Percentiles rank a stretch among this genome's conserved stretches.
Evolutionary conservation across 2,113 vertebrate species (phyloP).

Genomic region (Poeciliopsis retropinna): DNA sequence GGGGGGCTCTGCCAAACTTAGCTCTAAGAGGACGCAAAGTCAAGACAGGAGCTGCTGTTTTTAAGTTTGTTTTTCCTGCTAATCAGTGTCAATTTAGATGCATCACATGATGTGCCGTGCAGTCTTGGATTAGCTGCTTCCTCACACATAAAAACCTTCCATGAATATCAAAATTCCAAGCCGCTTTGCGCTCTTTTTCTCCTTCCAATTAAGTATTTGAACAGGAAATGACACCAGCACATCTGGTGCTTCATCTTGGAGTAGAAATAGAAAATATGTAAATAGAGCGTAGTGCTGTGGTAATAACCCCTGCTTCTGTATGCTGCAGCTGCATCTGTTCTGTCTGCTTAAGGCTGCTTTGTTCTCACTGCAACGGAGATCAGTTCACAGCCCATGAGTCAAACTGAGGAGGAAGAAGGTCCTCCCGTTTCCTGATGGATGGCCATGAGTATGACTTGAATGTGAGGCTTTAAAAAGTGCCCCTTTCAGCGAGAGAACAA

Average conservation of each 20-base stretch:
- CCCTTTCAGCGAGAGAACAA: constrained; percentile 49
- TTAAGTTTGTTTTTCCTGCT: constrained; percentile 26
- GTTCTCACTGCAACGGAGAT: constrained; percentile 52
- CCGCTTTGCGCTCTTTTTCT: constrained; percentile 2
- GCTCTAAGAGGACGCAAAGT: constrained; percentile 10
- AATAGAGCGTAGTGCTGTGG: constrained; percentile 38
- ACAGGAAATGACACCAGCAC: constrained; percentile 39
- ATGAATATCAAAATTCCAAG: constrained; percentile 5
- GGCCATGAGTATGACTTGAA: constrained; percentile 58
- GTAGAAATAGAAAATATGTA: constrained; percentile 26
- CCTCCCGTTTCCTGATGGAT: constrained; percentile 63
- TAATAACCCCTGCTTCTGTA: constrained; percentile 36
- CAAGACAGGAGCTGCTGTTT: constrained; percentile 3
- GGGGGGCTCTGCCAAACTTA: constrained; percentile 40
- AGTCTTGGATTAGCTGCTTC: neutral
- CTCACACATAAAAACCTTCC: neutral
- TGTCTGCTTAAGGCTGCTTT: constrained; percentile 44
- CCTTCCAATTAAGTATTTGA: constrained; percentile 5
- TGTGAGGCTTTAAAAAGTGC: constrained; percentile 57
- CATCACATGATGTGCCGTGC: neutral
- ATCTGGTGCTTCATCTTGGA: constrained; percentile 51
- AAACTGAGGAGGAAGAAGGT: constrained; percentile 59
- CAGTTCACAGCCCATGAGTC: constrained; percentile 59
- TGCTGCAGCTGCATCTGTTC: constrained; percentile 47
- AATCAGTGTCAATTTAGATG: constrained; percentile 10